Percentiles rank a stretch among this genome's conserved stretches.
Conservation (phyloP, 1,140 invertebrate genomes). For the Scaptomyza pallida region DNA sequence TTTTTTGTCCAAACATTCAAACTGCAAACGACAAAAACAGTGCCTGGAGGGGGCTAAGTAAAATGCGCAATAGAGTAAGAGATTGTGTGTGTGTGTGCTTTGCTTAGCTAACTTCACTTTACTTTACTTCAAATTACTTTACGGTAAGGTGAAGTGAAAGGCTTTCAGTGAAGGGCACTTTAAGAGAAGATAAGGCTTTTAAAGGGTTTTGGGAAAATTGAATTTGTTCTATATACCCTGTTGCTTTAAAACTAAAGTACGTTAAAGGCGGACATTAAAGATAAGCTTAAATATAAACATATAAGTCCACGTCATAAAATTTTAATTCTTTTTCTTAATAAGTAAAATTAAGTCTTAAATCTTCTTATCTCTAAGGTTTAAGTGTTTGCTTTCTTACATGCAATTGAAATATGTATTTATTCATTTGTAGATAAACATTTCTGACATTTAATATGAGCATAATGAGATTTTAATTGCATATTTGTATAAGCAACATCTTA, state of each 20-base stretch:
- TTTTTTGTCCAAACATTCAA: slow-evolving; percentile 56
- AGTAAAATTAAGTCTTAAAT: too few relatives aligned
- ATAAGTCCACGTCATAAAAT: too few relatives aligned
- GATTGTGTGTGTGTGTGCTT: slow-evolving; percentile 24
- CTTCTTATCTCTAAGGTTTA: too few relatives aligned
- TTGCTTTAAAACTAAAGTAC: not conserved
- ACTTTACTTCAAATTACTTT: slow-evolving; percentile 44
- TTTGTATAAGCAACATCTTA: not conserved
- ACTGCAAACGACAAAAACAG: slow-evolving; percentile 41
- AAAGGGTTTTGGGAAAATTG: slow-evolving; percentile 33
- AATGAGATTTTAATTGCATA: not conserved
- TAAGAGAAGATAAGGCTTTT: slow-evolving; percentile 23
- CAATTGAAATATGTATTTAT: not conserved
- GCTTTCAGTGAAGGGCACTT: slow-evolving; percentile 49
- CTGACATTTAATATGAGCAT: not conserved
- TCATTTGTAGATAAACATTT: not conserved
- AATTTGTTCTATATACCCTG: slow-evolving; percentile 41
- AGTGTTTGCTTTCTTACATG: too few relatives aligned
- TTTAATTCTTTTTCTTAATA: too few relatives aligned
- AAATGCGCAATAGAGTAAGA: slow-evolving; percentile 9
- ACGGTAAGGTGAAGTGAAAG: slow-evolving; percentile 31
- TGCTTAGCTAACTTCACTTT: slow-evolving; percentile 45
- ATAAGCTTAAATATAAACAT: too few relatives aligned
- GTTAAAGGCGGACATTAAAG: too few relatives aligned
- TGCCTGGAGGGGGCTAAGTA: slow-evolving; percentile 7